Conservation (phyloP, 2,113 vertebrate genomes). For the Morphnarchus princeps region DNA sequence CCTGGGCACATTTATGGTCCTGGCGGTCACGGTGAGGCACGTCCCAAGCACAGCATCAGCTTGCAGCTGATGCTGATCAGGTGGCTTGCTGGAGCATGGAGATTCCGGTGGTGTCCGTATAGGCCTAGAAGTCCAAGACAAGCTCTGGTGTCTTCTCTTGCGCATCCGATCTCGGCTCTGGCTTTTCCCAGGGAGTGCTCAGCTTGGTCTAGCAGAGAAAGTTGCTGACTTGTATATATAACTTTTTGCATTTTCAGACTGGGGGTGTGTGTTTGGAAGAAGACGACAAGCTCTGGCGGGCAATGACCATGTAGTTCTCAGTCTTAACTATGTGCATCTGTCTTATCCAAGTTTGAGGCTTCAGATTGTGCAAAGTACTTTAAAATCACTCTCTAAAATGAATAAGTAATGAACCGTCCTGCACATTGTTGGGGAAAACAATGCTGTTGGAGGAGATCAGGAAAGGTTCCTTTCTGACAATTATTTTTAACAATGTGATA, state of each 20-base stretch:
- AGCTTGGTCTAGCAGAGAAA: background rate
- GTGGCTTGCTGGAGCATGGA: background rate
- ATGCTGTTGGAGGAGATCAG: background rate
- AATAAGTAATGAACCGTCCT: background rate
- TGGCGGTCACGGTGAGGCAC: fast-evolving
- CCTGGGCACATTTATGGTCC: background rate
- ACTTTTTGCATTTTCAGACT: background rate
- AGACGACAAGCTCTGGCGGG: background rate
- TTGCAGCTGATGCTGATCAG: background rate
- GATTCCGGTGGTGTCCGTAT: background rate
- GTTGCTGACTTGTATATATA: background rate
- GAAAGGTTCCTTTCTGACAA: slow-evolving; percentile 1
- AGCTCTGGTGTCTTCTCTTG: background rate
- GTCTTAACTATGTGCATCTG: background rate
- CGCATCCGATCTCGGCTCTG: background rate
- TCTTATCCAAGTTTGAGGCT: background rate
- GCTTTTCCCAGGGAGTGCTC: background rate
- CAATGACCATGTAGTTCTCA: background rate
- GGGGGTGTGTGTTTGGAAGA: background rate
- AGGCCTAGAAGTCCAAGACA: background rate
- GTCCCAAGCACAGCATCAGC: background rate
- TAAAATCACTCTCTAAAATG: background rate
- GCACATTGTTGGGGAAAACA: background rate
- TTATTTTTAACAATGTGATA: background rate
- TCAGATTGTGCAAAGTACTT: background rate